Evolutionary conservation across 2,888 invertebrate species (phyloP), one percentile per base, ranked within the genome.

Genomic region (Amphipyra berbera): DNA sequence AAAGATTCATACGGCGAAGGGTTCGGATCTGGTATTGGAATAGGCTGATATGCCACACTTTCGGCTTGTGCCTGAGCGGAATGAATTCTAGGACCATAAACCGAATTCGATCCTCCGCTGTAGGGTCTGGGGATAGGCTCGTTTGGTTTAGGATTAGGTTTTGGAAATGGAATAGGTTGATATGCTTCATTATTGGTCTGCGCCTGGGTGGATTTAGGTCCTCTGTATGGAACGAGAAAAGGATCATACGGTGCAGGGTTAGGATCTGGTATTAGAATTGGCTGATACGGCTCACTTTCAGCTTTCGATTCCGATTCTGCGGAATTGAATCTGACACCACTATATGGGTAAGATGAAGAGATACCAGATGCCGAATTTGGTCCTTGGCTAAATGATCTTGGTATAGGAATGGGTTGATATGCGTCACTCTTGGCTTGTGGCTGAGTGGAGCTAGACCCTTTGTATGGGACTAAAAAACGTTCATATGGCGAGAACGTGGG

Each of bases 391-490:
- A n/a, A n/a, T 21, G 3, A 3, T 21, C 21, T 21, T 21, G 21
- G 21, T 21, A 21, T 21, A 21, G 2, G 21, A 21, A 21, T 21
- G 3, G 52, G 30, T 8, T 46, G 33, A 47, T 55, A 52, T 37
- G n/a, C 10, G 2, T 47, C 50, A 14, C 12, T 37, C 13, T 13
- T n/a, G 15, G 7, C 9, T 8, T 45, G 44, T 15, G 2, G 27
- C 6, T 60, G 54, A 35, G n/a, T 5, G 0, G 37, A 41, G 35
- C 2, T 48, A 35, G 40, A 30, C 8, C 12, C 68, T 52, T 49
- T 63, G 44, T 68, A 64, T 21, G 71, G 64, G 10, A 64, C 53
- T 10, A 50, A 12, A 52, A 58, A 45, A n/a, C 15, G 37, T 9
- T 70, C 61, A 49, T 66, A 69, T n/a, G 52, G 37, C 13, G 53